Base-by-base conservation (phyloP, 2,113 vertebrate genomes). In the Otus sunia region DNA sequence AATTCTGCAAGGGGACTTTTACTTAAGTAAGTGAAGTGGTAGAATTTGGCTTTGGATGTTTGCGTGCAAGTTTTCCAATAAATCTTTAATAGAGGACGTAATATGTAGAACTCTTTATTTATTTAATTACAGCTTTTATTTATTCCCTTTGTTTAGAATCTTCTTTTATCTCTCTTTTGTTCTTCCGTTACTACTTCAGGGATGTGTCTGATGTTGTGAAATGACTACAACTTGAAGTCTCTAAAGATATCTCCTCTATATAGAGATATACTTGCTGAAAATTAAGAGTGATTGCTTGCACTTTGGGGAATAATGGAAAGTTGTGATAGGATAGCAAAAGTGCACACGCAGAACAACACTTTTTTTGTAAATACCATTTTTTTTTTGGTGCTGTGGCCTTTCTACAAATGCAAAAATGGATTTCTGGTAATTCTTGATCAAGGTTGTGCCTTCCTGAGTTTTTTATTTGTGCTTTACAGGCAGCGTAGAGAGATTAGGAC, bases 241-340 rank as follows among this genome's bases (percentile, higher is more conserved):
- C 86, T 66, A 37, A 83, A 94, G 92, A 71, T 55, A 79, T 20
- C 76, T 32, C 56, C 41, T 75, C 53, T 75, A 49, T 59, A 89
- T 80, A 74, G 85, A 88, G 76, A 96, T 73, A 83, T 88, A 53
- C 87, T 87, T 80, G 43, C 34, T 79, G 82, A 94, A 90, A 94
- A 93, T 91, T 75, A 90, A 93, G 72, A 96, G 86, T 58, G 93
- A 94, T 49, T 89, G 72, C 76, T 93, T 75, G 37, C 15, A 45
- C 64, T 87, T 92, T 55, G 52, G 86, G 94, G 84, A 86, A 92
- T 84, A 83, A 91, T 12, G n/a, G 59, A 41, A 49, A 78, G 74
- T 58, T 1, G 0, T 62, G 41, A 50, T 56, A 90, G 76, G 76
- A 64, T 69, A 78, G 25, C 53, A 92, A 37, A 34, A 80, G 32